phyloP scores from a whole-genome alignment of 2,888 invertebrate species.

The Lasiommata megera region DNA sequence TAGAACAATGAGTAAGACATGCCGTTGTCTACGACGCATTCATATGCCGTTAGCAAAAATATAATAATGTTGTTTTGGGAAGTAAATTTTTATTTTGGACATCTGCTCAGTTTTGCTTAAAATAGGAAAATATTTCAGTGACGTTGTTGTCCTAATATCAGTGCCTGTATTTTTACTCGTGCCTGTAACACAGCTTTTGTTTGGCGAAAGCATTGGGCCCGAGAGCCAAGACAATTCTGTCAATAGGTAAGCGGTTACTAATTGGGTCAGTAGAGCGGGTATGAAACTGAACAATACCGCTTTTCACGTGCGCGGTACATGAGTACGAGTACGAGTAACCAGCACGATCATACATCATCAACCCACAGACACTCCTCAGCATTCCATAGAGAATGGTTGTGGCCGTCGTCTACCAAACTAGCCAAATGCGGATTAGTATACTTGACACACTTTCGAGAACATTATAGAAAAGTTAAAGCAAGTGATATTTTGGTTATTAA shows the following conservation, averaged over 20 bases:
- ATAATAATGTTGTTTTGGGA: neutral
- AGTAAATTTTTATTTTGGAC: neutral
- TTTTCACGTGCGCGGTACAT: constrained; percentile 46
- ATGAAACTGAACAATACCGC: constrained; percentile 61
- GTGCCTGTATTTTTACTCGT: constrained; percentile 12
- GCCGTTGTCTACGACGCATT: neutral
- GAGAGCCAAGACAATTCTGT: constrained; percentile 74
- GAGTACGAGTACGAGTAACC: neutral
- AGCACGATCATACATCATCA: neutral
- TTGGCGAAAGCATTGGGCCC: constrained; percentile 55
- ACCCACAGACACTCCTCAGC: no score
- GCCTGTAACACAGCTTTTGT: constrained; percentile 41
- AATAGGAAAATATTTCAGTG: neutral
- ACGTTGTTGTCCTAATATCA: neutral
- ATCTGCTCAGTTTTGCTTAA: neutral
- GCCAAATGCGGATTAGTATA: no score
- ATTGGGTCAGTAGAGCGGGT: constrained; percentile 74
- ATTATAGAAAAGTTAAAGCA: no score
- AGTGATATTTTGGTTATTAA: no score
- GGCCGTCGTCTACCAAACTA: no score
- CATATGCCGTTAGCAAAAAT: neutral
- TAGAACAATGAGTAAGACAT: neutral
- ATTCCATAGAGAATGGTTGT: no score
- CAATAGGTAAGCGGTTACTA: constrained; percentile 64
- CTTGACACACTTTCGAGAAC: no score